Percentiles rank a stretch among this genome's conserved stretches.
phyloP scores from a whole-genome alignment of 2,888 invertebrate genomes.

The Lucinisca nassula region DNA sequence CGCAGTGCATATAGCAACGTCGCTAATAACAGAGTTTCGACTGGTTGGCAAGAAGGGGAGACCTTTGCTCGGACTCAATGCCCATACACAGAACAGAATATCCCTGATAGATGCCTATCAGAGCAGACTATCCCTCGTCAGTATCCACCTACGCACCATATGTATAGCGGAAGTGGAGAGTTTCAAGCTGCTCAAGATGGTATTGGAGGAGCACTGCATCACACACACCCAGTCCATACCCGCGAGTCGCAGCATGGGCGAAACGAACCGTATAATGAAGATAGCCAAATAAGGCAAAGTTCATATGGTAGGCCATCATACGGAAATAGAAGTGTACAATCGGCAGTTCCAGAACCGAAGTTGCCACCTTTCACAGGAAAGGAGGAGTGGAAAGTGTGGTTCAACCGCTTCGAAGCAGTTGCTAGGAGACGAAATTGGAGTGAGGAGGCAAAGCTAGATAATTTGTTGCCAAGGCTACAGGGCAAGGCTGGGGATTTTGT shows the following conservation, averaged over 20 bases:
- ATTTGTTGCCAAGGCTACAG: too few species aligned
- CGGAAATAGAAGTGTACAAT: neutral
- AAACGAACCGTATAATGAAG: neutral
- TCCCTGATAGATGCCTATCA: neutral
- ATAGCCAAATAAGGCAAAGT: neutral
- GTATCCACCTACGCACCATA: neutral
- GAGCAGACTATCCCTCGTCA: neutral
- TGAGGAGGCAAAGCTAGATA: slow-evolving; percentile 25
- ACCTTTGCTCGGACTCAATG: neutral
- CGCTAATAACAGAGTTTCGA: neutral
- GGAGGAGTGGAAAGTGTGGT: slow-evolving; percentile 46
- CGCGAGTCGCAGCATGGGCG: neutral
- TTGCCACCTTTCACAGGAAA: slow-evolving; percentile 43
- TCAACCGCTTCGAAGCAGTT: slow-evolving; percentile 38
- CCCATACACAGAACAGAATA: neutral
- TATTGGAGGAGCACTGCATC: neutral
- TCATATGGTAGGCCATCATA: neutral
- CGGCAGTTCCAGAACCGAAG: slow-evolving; percentile 8
- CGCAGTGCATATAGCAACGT: too few species aligned
- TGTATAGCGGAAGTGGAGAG: neutral
- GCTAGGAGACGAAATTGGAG: slow-evolving; percentile 22
- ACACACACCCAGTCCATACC: neutral
- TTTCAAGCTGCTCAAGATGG: neutral
- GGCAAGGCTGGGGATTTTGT: neutral
- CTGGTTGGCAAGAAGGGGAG: neutral